phyloP scores from a whole-genome alignment of 92 coral and sea anemone species.

The Porites evermanni region DNA sequence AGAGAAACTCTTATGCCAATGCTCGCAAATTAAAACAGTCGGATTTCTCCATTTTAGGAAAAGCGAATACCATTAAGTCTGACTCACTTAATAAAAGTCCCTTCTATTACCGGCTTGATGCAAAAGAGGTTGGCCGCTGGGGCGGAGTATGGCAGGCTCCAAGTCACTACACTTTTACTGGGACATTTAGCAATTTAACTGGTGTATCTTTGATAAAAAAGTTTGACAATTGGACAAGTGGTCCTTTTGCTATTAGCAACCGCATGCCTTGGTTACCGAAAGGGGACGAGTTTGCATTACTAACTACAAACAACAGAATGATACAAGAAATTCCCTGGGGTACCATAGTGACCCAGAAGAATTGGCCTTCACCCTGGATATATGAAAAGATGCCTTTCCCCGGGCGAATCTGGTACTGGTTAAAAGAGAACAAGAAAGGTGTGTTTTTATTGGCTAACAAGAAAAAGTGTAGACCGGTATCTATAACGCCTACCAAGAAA shows the following conservation, averaged over 20 bases:
- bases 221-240: slow-evolving; percentile 28
- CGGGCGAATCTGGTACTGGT: slow-evolving; percentile 41
- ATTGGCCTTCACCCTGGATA: slow-evolving; percentile 43
- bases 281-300: not conserved
- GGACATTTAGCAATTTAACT: slow-evolving; percentile 10
- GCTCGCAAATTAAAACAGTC: not conserved
- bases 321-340: slow-evolving; percentile 27
- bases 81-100: slow-evolving; percentile 8
- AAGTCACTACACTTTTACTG: slow-evolving; percentile 27
- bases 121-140: slow-evolving; percentile 30
- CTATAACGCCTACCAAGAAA: no score
- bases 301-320: slow-evolving; percentile 19
- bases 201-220: slow-evolving; percentile 18
- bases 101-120: slow-evolving; percentile 38
- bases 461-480: no score
- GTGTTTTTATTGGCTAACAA: not conserved
- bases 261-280: slow-evolving; percentile 49
- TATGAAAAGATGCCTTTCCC: slow-evolving; percentile 18
- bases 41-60: slow-evolving; percentile 48
- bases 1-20: slow-evolving; percentile 13
- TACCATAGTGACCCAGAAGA: slow-evolving; percentile 13
- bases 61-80: slow-evolving; percentile 30
- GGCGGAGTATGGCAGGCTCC: slow-evolving; percentile 50
- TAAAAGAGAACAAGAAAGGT: slow-evolving; percentile 28
- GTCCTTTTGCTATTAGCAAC: slow-evolving; percentile 28